These are phyloP conservation scores for Nebria brevicollis DNA, from an alignment of 2,888 invertebrate species.

Conservation along the genomic window DNA sequence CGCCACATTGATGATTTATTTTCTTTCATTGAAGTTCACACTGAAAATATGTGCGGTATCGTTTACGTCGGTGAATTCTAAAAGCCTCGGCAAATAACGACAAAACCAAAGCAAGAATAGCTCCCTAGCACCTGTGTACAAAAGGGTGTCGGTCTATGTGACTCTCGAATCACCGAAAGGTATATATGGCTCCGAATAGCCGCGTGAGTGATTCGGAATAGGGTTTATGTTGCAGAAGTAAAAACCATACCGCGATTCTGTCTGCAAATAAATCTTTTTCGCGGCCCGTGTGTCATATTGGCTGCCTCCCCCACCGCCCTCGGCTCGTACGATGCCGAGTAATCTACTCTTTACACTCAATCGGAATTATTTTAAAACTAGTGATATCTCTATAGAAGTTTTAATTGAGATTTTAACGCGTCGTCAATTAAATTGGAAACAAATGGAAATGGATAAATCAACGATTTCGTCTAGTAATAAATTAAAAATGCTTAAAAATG, in stretches of 20 bases:
- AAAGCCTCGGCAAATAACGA: not conserved
- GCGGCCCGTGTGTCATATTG: conserved; percentile 13
- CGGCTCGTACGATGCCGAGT: not conserved
- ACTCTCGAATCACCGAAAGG: not conserved
- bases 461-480: no score
- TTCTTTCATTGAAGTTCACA: conserved; percentile 26
- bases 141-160: not conserved
- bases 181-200: not conserved
- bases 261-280: conserved; percentile 11
- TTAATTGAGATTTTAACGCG: no score
- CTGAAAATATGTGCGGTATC: conserved; percentile 5
- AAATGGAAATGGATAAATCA: no score
- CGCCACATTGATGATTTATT: conserved; percentile 31
- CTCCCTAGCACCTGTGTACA: conserved; percentile 24
- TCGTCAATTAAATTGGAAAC: no score
- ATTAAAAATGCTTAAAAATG: no score
- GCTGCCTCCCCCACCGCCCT: not conserved
- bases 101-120: conserved; percentile 1
- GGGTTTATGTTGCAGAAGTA: conserved; percentile 39
- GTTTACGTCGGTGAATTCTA: not conserved
- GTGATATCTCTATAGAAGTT: conserved; percentile 32
- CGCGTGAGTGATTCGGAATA: conserved; percentile 35
- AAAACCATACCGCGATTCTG: not conserved
- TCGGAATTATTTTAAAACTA: conserved; percentile 37
- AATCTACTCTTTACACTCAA: conserved; percentile 2